Evolutionary conservation across 2,113 vertebrate species (phyloP), one percentile per base, ranked within the genome.

Genomic region (Nycticryphes semicollaris): DNA sequence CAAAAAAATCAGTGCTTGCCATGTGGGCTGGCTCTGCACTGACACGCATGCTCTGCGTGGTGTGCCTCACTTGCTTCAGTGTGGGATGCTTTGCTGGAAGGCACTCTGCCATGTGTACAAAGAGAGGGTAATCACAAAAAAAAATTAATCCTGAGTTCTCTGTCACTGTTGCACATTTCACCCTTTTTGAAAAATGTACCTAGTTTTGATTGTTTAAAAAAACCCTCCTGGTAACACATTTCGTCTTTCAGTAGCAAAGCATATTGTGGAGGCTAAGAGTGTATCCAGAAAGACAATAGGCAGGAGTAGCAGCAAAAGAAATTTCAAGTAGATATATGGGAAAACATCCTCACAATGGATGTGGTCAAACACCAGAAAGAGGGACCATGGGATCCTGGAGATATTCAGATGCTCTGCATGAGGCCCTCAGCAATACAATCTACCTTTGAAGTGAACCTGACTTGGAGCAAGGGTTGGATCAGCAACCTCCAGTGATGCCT

Each of bases 91-190:
- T 59, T 76, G 16, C 88, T 88, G 78, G 53, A 43, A 87, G 39
- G 27, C 10, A 14, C 43, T 89, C 27, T 93, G 79, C 33, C 3
- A 7, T 0, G 1, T 4, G 0, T 3, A 72, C 43, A 62, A 66
- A 43, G 51, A 76, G 27, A 73, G 16, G 23, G 23, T 20, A 73
- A 56, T 69, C 53, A 68, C 20, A 77, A 68, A 76, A 57, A 76
- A 57, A 57, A 56, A 39, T 10, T 39, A 27, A 10, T 48, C 50
- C 41, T 31, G 24, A 90, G 19, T 41, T 19, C 8, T 50, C 68
- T 84, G 43, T 24, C n/a, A 30, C 28, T 50, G 24, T 45, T 78
- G 47, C 9, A 27, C 2, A 3, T 62, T 62, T 62, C 28, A 24
- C 12, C 22, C n/a, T 72, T 82, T 78, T 64, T 60, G 45, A 88